These are phyloP conservation scores for Notodonta ziczac DNA, from an alignment of 2,888 invertebrate genomes.

Conservation along the genomic window DNA sequence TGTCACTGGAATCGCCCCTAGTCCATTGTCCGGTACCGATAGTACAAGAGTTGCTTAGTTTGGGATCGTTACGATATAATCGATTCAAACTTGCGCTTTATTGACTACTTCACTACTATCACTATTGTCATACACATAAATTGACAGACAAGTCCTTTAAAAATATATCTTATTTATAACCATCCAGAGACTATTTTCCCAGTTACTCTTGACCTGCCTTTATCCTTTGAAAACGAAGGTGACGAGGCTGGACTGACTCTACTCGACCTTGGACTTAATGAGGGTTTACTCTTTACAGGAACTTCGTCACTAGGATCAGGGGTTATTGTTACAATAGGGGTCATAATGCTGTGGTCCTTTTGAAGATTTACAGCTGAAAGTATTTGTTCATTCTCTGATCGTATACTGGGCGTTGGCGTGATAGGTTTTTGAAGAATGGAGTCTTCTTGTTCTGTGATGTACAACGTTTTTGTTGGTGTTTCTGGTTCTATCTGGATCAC, in stretches of 20 bases:
- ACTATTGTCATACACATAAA: background rate
- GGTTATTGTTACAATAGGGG: conserved; percentile 29
- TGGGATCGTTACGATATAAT: too few relatives aligned
- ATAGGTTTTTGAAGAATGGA: conserved; percentile 65
- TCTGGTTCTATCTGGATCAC: conserved; percentile 72
- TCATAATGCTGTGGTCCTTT: conserved; percentile 51
- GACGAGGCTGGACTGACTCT: conserved; percentile 69
- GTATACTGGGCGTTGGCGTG: conserved; percentile 63
- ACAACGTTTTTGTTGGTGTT: conserved; percentile 59
- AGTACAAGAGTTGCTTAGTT: too few relatives aligned
- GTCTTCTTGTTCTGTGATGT: conserved; percentile 69
- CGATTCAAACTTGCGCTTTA: too few relatives aligned
- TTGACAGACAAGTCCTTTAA: background rate
- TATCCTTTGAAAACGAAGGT: conserved; percentile 71
- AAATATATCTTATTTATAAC: conserved; percentile 79
- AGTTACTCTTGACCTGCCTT: conserved; percentile 89
- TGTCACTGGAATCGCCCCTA: too few relatives aligned
- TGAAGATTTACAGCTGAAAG: conserved; percentile 70
- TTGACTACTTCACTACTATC: background rate
- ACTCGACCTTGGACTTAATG: conserved; percentile 50
- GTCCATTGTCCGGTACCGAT: too few relatives aligned
- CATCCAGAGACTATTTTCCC: conserved; percentile 90
- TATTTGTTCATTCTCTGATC: conserved; percentile 63
- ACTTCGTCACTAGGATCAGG: conserved; percentile 24
- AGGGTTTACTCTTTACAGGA: conserved; percentile 32